Evolutionary conservation across 2,888 invertebrate genomes (phyloP), one percentile per base, ranked within the genome.

Genomic region (Rhodophaea formosa): DNA sequence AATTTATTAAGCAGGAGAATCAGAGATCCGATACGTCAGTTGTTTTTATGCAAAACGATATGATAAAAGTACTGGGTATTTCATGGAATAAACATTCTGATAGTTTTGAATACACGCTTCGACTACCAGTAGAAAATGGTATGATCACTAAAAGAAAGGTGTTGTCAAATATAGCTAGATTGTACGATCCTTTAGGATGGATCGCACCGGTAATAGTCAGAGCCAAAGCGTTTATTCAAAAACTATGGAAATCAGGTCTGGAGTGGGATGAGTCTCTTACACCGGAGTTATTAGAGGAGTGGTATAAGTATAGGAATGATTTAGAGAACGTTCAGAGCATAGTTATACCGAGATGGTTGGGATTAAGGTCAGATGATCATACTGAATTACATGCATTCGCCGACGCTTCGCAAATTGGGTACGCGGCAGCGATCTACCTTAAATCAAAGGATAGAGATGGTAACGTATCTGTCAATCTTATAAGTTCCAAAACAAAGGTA

Each of bases 341-440:
- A 15, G 14, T 15, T 0, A 44, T 44, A 15, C 44, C 44, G 14
- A 2, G 44, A 6, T 15, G 44, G 15, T 8, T 15, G 32, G 8
- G 8, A 32, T 32, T 8, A 8, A 32, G 32, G 8, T 8, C 8
- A 32, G 15, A 14, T 7, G 44, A 44, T 15, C 2, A 44, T 60
- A 59, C 58, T n/a, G 61, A 66, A 17, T 43, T 69, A 0, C 67
- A 67, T 54, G 67, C 64, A 0, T 67, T 65, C 32, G 53, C 57
- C 8, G 68, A 69, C 42, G 66, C 69, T 5, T 68, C 66, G 0
- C 53, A 47, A 3, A 8, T 23, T 6, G 67, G 67, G 1, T 64
- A 62, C 54, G 65, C 67, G 0, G 67, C 63, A 1, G 65, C 62
- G 0, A 59, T 64, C 1, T 69, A 67, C 39, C 14, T 60, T 0